Conservation (phyloP, 2,888 invertebrate genomes). For the Hydroisotoma schaefferi region DNA sequence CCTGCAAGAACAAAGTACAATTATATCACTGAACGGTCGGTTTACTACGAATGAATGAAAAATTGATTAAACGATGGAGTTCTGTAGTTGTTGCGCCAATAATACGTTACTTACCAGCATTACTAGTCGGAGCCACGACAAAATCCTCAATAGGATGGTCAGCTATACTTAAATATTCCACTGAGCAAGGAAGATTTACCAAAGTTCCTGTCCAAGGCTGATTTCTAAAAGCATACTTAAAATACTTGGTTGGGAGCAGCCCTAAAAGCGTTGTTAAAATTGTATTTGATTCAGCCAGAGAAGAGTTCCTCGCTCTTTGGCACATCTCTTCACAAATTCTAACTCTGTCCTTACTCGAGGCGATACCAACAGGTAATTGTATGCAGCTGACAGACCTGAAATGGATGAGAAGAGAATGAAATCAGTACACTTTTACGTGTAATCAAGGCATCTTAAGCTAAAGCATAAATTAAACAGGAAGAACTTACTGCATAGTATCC, state of each 20-base stretch:
- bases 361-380: slow-evolving; percentile 24
- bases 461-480: not conserved
- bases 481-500: not conserved
- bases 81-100: not conserved
- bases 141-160: slow-evolving; percentile 37
- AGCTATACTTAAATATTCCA: slow-evolving; percentile 24
- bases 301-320: slow-evolving; percentile 12
- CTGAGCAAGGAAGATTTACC: slow-evolving; percentile 31
- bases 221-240: slow-evolving; percentile 16
- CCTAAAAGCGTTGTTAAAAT: slow-evolving; percentile 17
- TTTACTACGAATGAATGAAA: slow-evolving; percentile 4
- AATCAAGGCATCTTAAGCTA: not conserved
- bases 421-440: not conserved
- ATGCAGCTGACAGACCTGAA: slow-evolving; percentile 23
- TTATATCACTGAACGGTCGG: not conserved
- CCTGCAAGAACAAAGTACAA: slow-evolving; percentile 27
- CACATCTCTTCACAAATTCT: slow-evolving; percentile 21
- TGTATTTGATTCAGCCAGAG: slow-evolving; percentile 13
- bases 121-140: slow-evolving; percentile 29
- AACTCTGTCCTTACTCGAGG: slow-evolving; percentile 24
- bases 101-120: slow-evolving; percentile 22
- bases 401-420: not conserved
- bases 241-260: slow-evolving; percentile 25
- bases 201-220: slow-evolving; percentile 28
- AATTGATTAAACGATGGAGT: slow-evolving; percentile 4